Percentiles rank a stretch among this genome's conserved stretches.
phyloP scores from a whole-genome alignment of 2,113 vertebrate genomes.

The Suricata suricatta region DNA sequence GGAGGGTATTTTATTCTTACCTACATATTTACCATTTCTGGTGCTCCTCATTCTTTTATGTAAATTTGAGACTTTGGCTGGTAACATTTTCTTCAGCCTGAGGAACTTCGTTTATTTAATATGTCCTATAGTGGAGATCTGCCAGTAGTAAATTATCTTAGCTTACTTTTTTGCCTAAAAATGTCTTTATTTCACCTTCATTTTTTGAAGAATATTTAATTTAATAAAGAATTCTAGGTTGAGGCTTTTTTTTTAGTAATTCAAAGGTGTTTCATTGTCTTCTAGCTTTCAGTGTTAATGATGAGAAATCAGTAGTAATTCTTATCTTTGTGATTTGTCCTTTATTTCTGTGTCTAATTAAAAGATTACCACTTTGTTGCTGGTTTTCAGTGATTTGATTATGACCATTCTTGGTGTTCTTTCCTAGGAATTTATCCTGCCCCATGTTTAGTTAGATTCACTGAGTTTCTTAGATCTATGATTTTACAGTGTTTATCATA shows the following conservation, averaged over 20 bases:
- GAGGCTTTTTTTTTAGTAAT: background rate
- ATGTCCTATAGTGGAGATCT: background rate
- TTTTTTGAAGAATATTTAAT: background rate
- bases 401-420: background rate
- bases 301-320: conserved; percentile 6
- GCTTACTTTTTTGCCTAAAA: background rate
- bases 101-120: background rate
- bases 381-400: background rate
- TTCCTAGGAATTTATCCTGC: background rate
- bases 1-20: background rate
- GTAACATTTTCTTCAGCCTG: background rate
- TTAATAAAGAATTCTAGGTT: background rate
- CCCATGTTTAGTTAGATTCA: background rate
- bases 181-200: background rate
- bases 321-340: background rate
- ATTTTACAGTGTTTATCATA: background rate
- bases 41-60: background rate
- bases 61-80: background rate
- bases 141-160: background rate
- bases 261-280: background rate
- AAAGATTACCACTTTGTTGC: conserved; percentile 3
- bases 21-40: background rate
- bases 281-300: background rate
- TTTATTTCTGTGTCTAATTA: background rate
- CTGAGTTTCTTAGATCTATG: background rate